Base-by-base conservation (phyloP, 2,113 vertebrate genomes). In the Tachysurus vachellii region DNA sequence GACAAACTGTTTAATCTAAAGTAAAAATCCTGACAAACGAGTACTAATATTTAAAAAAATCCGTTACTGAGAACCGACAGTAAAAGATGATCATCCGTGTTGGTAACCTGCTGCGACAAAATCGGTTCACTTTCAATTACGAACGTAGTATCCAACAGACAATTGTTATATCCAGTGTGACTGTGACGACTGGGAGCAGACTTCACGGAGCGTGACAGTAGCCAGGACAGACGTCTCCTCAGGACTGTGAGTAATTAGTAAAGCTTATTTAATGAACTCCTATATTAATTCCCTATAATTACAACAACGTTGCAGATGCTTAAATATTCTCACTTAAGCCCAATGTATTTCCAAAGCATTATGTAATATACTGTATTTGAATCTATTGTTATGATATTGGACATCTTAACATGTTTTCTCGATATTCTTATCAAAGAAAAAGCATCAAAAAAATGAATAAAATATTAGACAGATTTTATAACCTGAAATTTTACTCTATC, bases 121-220 rank as follows among this genome's bases (percentile, higher is more conserved):
- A 54, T 77, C 13, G 2, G 54, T 50, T 50, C 23, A 9, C 12
- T 79, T 54, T 54, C 23, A 76, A 79, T 53, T 79, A 79, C 54
- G 9, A 54, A 54, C 8, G 6, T 53, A 53, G 14, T 10, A 54
- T 79, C 26, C 50, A 54, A 54, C 50, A 79, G 47, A 79, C 50
- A n/a, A 50, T n/a, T 50, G 23, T 53, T 53, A 77, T 77, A n/a
- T 77, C 75, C 76, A 57, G 50, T 54, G 53, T 77, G 47, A 79
- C 75, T 10, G 14, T 54, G 50, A 28, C 50, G 50, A 80, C 53
- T 80, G 77, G 54, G 54, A 80, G 77, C 28, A 36, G 28, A 21
- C 56, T 80, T 57, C 16, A 0, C 31, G 53, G 28, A 57, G 77
- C 77, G n/a, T 80, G 77, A 80, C 77, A 79, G 26, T 31, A 79